These are phyloP conservation scores for Suillia variegata DNA, from an alignment of 2,888 invertebrate species.

Conservation along the genomic window DNA sequence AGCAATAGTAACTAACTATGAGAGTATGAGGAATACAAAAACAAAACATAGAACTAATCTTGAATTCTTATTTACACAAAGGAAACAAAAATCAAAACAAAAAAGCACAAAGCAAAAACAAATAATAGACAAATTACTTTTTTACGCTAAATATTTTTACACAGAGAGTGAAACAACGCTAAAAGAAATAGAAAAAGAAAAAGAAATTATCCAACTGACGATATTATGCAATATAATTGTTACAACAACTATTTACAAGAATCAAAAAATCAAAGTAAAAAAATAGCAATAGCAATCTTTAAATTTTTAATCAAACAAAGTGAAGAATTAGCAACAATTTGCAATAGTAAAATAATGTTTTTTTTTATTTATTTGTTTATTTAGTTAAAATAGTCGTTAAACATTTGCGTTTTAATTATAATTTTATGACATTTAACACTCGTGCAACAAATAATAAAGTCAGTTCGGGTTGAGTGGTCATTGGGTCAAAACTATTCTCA, in stretches of 20 bases:
- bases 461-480: too few species aligned
- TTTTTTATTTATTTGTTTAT: background rate
- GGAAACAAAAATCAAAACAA: background rate
- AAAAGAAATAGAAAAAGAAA: background rate
- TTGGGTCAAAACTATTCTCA: too few species aligned
- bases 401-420: too few species aligned
- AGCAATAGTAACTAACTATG: too few species aligned
- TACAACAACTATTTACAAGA: background rate
- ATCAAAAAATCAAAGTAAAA: background rate
- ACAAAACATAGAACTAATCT: background rate
- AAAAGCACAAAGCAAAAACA: slow-evolving; percentile 17
- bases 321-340: too few species aligned
- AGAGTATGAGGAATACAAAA: too few species aligned
- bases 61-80: slow-evolving; percentile 11
- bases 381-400: background rate
- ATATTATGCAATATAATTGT: slow-evolving; percentile 1
- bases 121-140: background rate
- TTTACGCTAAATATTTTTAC: background rate
- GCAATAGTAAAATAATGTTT: background rate
- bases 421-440: too few species aligned
- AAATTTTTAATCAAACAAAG: background rate
- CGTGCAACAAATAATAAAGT: too few species aligned
- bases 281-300: background rate
- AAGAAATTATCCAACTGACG: background rate
- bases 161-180: background rate